Evolutionary conservation across 1,140 invertebrate species (phyloP), one percentile per base, ranked within the genome.

Genomic region (Calephelis nemesis): DNA sequence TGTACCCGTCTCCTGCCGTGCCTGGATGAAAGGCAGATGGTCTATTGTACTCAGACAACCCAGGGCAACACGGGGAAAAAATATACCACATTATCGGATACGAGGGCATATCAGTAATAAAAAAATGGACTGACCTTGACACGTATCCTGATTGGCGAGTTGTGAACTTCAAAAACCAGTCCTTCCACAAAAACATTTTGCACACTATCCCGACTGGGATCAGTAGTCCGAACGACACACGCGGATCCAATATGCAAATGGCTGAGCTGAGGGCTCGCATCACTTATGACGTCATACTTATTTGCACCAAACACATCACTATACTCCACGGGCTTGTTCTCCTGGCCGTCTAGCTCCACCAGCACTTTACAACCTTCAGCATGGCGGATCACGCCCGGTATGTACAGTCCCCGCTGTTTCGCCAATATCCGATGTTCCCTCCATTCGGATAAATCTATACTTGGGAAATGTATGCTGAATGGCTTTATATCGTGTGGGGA

Each of bases 401-500:
- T 94, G 93, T 98, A 99, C 71, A 95, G 93, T 58, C 94, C 94
- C 69, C 95, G 95, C 80, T 94, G 94, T 89, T 97, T 97, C 58
- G 98, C 98, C 74, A 99, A 92, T 73, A 98, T 96, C 77, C 97
- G 92, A 85, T 98, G 97, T 78, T 97, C 96, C 71, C 95, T 95
- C 97, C 97, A 99, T 86, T 98, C 97, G 78, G 94, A 96, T 75
- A 99, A 93, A 92, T 98, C 96, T 76, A 98, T 94, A 65, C 92
- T 90, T 45, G 86, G 88, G 58, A 88, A 92, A 15, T 84, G 82
- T 45, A 88, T 81, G 11, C 75, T 76, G 58, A 77, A 84, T 6
- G 76, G 68, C 48, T 87, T 89, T 10, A 82, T 47, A 12, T 90
- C 86, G 40, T 78, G 84, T 0, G 86, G 83, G 0, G 88, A 82